A percentile compares a stretch with the other conserved stretches of the same genome.
Evolutionary conservation across 2,797 vertebrate species (phyloP).

Genomic region (Lutjanus campechanus): DNA sequence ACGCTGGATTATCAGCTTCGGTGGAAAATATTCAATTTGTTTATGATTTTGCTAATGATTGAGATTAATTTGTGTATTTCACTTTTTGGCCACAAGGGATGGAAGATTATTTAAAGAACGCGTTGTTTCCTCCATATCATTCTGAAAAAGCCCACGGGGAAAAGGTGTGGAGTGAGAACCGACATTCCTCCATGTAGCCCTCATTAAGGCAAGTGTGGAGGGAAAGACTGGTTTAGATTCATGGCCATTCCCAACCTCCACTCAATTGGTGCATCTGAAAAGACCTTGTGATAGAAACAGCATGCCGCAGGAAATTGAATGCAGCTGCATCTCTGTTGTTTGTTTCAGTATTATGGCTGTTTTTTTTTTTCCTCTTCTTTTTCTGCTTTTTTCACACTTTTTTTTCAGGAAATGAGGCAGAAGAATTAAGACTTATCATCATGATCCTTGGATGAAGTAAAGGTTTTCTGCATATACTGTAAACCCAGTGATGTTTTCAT

Average conservation of each 20-base stretch:
- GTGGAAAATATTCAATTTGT: slow-evolving; percentile 37
- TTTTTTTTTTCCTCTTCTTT: neutral
- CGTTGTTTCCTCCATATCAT: slow-evolving; percentile 45
- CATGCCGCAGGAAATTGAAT: slow-evolving; percentile 81
- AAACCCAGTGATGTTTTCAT: slow-evolving; percentile 26
- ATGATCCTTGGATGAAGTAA: slow-evolving; percentile 22
- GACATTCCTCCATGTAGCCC: slow-evolving; percentile 68
- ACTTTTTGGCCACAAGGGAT: slow-evolving; percentile 14
- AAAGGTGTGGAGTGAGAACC: slow-evolving; percentile 69
- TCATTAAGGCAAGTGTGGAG: slow-evolving; percentile 72
- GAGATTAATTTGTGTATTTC: slow-evolving; percentile 32
- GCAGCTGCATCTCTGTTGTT: slow-evolving; percentile 79
- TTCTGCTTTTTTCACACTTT: slow-evolving; percentile 43
- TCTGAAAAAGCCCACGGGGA: slow-evolving; percentile 46
- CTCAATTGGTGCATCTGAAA: slow-evolving; percentile 74
- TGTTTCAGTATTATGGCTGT: slow-evolving; percentile 62
- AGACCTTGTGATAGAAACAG: slow-evolving; percentile 79
- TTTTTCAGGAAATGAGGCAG: slow-evolving; percentile 26
- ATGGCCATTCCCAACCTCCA: slow-evolving; percentile 70
- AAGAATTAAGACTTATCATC: slow-evolving; percentile 17
- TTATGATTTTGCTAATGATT: slow-evolving; percentile 34
- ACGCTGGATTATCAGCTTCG: neutral
- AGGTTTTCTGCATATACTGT: slow-evolving; percentile 28
- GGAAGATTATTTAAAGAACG: slow-evolving; percentile 38
- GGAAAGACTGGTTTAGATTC: slow-evolving; percentile 79